Conservation (phyloP, 2,797 vertebrate genomes). For the Gadopsis marmoratus region DNA sequence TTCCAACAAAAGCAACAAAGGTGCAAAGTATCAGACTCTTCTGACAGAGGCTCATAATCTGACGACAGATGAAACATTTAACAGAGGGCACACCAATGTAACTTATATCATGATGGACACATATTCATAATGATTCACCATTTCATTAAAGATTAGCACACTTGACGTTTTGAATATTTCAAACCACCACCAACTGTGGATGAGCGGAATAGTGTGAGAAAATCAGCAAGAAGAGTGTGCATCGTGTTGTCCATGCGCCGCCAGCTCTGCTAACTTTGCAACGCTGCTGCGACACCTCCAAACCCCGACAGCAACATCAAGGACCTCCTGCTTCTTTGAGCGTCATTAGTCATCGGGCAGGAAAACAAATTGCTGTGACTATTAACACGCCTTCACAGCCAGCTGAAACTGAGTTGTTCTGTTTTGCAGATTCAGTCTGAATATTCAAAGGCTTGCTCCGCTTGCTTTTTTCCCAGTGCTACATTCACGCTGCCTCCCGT, state of each 20-base stretch:
- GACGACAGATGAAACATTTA: conserved; percentile 10
- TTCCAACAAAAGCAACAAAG: conserved; percentile 49
- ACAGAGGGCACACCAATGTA: not conserved
- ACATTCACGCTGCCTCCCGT: no score
- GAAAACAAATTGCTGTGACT: no score
- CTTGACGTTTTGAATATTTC: no score
- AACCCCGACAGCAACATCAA: not conserved
- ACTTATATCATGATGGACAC: conserved; percentile 1
- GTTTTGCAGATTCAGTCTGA: no score
- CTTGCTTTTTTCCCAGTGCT: no score
- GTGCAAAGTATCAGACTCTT: conserved; percentile 9
- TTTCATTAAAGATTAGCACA: not conserved
- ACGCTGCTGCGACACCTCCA: no score
- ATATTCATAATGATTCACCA: conserved; percentile 1
- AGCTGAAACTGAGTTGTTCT: no score
- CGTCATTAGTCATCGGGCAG: no score
- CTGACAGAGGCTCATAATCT: conserved; percentile 26
- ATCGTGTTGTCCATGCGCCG: not conserved
- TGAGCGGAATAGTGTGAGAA: not conserved
- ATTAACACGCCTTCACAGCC: no score
- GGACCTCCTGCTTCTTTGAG: no score
- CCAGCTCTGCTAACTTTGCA: no score
- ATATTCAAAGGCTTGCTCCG: no score
- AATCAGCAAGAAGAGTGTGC: not conserved
- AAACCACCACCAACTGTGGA: not conserved